Evolutionary conservation across 2,797 vertebrate species (phyloP).

Genomic region (Sarcoramphus papa): DNA sequence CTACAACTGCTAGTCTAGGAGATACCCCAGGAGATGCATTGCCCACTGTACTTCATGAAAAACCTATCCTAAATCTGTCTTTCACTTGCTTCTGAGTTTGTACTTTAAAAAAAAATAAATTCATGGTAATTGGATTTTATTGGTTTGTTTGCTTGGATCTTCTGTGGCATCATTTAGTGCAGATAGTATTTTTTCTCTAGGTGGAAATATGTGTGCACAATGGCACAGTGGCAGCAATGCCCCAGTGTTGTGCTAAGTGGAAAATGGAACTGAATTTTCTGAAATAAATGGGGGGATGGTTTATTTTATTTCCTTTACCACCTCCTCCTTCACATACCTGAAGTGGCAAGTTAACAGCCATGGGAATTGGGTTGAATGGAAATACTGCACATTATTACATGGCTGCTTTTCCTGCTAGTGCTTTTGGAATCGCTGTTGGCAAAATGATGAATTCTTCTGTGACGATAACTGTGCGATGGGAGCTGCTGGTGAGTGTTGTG

Average conservation of each 20-base stretch:
- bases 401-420: conserved; percentile 74
- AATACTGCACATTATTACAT: conserved; percentile 81
- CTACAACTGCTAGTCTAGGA: neutral
- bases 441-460: neutral
- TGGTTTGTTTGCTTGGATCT: neutral
- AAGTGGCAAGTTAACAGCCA: conserved; percentile 78
- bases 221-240: neutral
- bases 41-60: neutral
- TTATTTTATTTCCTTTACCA: conserved; percentile 77
- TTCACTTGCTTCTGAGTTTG: neutral
- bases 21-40: neutral
- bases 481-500: neutral
- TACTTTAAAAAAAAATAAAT: neutral
- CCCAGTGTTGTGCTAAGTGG: conserved; percentile 72
- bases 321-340: conserved; percentile 36
- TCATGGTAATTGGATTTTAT: neutral
- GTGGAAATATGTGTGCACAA: neutral
- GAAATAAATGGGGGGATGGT: conserved; percentile 77
- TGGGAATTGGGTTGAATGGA: conserved; percentile 77
- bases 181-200: neutral
- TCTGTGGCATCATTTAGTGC: neutral
- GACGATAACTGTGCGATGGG: neutral
- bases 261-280: conserved; percentile 75
- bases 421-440: conserved; percentile 56
- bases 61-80: neutral